phyloP scores from a whole-genome alignment of 2,797 vertebrate genomes.

The Microctenopoma steveboyesi region DNA sequence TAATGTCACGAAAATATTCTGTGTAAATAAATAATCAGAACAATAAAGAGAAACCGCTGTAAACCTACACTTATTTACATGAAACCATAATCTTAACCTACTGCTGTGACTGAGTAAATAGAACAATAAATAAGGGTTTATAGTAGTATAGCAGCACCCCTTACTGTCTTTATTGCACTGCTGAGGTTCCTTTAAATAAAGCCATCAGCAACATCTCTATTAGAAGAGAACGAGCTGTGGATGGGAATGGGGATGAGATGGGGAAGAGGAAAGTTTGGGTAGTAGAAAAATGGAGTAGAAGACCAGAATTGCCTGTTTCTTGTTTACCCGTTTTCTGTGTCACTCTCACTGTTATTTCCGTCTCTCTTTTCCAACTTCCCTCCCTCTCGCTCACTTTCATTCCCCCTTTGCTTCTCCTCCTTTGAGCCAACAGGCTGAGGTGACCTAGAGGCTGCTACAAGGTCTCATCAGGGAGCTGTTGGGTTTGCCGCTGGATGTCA shows the following conservation, averaged over 20 bases:
- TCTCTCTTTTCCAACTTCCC: neutral
- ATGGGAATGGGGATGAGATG: neutral
- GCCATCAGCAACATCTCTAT: neutral
- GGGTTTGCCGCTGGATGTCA: slow-evolving; percentile 25
- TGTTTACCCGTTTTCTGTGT: neutral
- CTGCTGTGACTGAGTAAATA: neutral
- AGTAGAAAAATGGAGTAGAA: neutral
- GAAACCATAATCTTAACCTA: neutral
- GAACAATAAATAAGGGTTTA: no score
- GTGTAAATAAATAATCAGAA: neutral
- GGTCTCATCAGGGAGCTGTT: slow-evolving; percentile 49
- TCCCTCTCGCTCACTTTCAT: slow-evolving; percentile 15
- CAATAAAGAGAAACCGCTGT: no score
- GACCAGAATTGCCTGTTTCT: neutral
- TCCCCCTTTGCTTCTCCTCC: slow-evolving; percentile 30
- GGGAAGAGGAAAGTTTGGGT: no score
- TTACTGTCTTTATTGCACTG: no score
- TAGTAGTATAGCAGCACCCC: no score
- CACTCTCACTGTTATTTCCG: neutral
- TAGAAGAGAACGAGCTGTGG: neutral
- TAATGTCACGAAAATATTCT: neutral
- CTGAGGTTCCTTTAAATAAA: neutral
- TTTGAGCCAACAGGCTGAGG: slow-evolving; percentile 20
- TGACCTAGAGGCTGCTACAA: slow-evolving; percentile 46
- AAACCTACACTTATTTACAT: neutral